Evolutionary conservation across 2,113 vertebrate species (phyloP), one percentile per base, ranked within the genome.

Genomic region (Bos indicus): DNA sequence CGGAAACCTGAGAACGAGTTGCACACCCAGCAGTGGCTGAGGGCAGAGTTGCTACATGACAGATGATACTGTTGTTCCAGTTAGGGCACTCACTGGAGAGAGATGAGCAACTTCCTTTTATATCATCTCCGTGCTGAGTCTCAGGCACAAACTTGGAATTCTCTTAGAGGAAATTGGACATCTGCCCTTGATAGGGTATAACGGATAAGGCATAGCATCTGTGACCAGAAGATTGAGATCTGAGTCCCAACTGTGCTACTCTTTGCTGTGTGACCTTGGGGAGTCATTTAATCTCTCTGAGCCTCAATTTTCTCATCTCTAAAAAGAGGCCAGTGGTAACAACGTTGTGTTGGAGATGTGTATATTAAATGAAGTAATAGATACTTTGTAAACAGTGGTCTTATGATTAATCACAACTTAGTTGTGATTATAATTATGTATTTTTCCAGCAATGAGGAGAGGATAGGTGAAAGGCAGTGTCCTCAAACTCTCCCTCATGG

Each of bases 251-350:
- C 4, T 48, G 33, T 94, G 36, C 54, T 23, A 28, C 19, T 51
- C n/a, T 94, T 84, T 83, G 80, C 84, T 96, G 52, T 96, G 74
- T 93, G 17, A 92, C 51, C 86, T 96, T 78, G 23, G 13, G 28
- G 87, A 95, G 51, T 57, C 86, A 46, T 60, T 96, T 86, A 90
- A 60, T 33, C 54, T 85, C 74, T 60, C 88, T 60, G 40, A 94
- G 33, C 62, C 74, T 98, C 54, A 23, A 12, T 91, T 51, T 88
- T 94, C 30, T 96, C 54, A 67, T 40, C 59, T 89, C 28, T 93
- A 52, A 46, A 60, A 91, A 90, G 21, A 33, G 33, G 40, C 33
- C 6, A 80, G 19, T 36, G 23, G 64, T 81, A 30, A 78, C 25
- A 83, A 62, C 5, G 33, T 48, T 40, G 46, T 84, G 15, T 80